Evolutionary conservation across 2,888 invertebrate genomes (phyloP).

Genomic region (Morpho helenor): DNA sequence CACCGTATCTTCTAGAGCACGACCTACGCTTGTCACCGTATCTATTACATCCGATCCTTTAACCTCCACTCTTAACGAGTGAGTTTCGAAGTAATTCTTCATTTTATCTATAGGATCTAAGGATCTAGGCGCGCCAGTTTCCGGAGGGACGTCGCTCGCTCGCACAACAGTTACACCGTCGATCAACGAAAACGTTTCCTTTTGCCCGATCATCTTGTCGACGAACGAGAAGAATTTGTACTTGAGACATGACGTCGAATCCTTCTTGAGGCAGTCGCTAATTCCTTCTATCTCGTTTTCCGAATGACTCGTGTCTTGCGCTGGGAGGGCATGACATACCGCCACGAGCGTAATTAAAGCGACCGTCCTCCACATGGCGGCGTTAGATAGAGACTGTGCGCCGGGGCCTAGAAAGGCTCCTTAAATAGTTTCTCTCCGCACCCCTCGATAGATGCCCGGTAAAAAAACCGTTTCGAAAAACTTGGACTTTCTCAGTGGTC

Average conservation of each 20-base stretch:
- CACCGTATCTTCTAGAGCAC: slow-evolving; percentile 87
- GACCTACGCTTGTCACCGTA: slow-evolving; percentile 88
- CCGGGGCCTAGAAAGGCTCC: slow-evolving; percentile 45
- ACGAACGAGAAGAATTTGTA: slow-evolving; percentile 92
- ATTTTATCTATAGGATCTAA: slow-evolving; percentile 84
- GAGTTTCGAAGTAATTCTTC: slow-evolving; percentile 87
- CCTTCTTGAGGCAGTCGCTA: slow-evolving; percentile 89
- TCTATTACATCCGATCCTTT: slow-evolving; percentile 91
- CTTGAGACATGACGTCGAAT: slow-evolving; percentile 91
- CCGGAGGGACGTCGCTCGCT: slow-evolving; percentile 82
- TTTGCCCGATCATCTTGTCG: slow-evolving; percentile 90
- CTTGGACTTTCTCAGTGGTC: slow-evolving; percentile 65
- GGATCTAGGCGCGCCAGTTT: slow-evolving; percentile 89
- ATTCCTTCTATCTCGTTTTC: slow-evolving; percentile 89
- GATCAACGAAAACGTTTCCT: slow-evolving; percentile 88
- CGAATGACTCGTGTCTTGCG: slow-evolving; percentile 83
- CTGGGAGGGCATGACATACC: slow-evolving; percentile 82
- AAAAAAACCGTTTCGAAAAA: slow-evolving; percentile 52
- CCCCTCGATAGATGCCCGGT: slow-evolving; percentile 47
- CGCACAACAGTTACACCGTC: slow-evolving; percentile 92
- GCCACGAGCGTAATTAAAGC: slow-evolving; percentile 60
- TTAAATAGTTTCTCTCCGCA: slow-evolving; percentile 66
- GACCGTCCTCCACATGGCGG: slow-evolving; percentile 63
- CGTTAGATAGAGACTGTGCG: slow-evolving; percentile 57
- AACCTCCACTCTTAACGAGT: slow-evolving; percentile 90